Base-by-base conservation (phyloP, 2,888 invertebrate genomes). In the Cryptus armator region DNA sequence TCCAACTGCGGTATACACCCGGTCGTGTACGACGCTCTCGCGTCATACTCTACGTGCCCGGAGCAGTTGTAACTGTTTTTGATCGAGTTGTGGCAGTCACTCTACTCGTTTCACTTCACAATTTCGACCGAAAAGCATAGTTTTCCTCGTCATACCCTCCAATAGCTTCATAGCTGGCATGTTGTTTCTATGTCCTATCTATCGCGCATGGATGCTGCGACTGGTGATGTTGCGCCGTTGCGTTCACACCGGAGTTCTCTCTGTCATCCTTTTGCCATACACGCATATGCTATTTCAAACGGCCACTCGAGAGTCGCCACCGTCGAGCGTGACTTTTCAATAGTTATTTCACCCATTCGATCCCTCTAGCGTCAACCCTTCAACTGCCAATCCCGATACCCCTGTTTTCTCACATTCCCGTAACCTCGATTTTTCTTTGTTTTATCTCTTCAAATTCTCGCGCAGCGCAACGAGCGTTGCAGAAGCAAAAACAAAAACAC, bases 241-340 rank as follows among this genome's bases (percentile, higher is more conserved):
- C 80, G 51, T 62, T 43, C 66, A 37, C 62, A 24, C 56, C 19
- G 37, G 56, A 9, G 19, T n/a, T n/a, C 19, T 56, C 56, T 19
- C 56, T 56, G 56, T 56, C 56, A 56, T 56, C 56, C 56, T 56
- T 12, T 24, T 56, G 56, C 56, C 56, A 56, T 56, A 24, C 56
- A 74, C 67, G 67, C 62, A 51, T 64, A 32, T 14, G n/a, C 44
- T 81, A 70, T 78, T 66, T 77, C 67, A 66, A 85, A 72, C 80
- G 70, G 51, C 79, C 76, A 79, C 82, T 86, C 80, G 80, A 82
- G 67, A 84, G 59, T 82, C 84, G 86, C 84, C 82, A 87, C 84
- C 84, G 66, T 53, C 53, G 80, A 86, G 87, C 84, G 84, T 86
- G 84, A 86, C 83, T 87, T 86, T 87, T 86, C 71, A 87, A 87